Conservation (phyloP, 2,797 vertebrate species). For the Microctenopoma steveboyesi region DNA sequence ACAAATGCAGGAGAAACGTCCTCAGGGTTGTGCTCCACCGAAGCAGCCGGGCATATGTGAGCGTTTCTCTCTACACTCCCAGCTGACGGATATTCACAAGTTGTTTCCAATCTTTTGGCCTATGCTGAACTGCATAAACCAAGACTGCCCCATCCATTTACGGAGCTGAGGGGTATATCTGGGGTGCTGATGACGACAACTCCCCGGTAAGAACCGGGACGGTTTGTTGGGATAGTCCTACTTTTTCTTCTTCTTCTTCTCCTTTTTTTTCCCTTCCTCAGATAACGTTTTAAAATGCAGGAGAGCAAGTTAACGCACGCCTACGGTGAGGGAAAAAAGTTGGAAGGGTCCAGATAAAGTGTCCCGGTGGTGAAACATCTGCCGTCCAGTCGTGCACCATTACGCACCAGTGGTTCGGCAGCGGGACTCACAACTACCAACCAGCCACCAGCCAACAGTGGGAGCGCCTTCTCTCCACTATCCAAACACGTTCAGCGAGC, state of each 20-base stretch:
- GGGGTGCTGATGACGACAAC: conserved; percentile 80
- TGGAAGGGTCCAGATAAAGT: conserved; percentile 61
- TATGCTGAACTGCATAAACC: conserved; percentile 78
- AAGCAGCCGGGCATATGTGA: conserved; percentile 73
- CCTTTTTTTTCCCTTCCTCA: conserved; percentile 29
- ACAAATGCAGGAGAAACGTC: conserved; percentile 64
- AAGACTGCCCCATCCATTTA: conserved; percentile 83
- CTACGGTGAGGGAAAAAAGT: conserved; percentile 44
- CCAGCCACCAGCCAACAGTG: conserved; percentile 51
- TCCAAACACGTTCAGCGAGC: conserved; percentile 36
- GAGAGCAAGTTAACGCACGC: conserved; percentile 65
- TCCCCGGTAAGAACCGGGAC: conserved; percentile 69
- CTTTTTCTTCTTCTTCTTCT: not conserved
- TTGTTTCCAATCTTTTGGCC: conserved; percentile 80
- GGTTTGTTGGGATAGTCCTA: conserved; percentile 67
- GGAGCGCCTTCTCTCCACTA: conserved; percentile 53
- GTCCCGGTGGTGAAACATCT: conserved; percentile 77
- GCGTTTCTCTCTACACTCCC: conserved; percentile 62
- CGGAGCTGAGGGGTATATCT: conserved; percentile 64
- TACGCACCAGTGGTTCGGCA: conserved; percentile 68
- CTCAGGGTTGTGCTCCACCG: conserved; percentile 68
- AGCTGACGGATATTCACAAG: conserved; percentile 74
- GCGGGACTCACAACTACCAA: conserved; percentile 43
- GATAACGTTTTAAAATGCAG: conserved; percentile 40
- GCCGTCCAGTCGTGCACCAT: conserved; percentile 74